A percentile compares a stretch with the other conserved stretches of the same genome.
These are phyloP conservation scores for Prionchulus punctatus DNA, from an alignment of 2,888 invertebrate species.

Conservation along the genomic window DNA sequence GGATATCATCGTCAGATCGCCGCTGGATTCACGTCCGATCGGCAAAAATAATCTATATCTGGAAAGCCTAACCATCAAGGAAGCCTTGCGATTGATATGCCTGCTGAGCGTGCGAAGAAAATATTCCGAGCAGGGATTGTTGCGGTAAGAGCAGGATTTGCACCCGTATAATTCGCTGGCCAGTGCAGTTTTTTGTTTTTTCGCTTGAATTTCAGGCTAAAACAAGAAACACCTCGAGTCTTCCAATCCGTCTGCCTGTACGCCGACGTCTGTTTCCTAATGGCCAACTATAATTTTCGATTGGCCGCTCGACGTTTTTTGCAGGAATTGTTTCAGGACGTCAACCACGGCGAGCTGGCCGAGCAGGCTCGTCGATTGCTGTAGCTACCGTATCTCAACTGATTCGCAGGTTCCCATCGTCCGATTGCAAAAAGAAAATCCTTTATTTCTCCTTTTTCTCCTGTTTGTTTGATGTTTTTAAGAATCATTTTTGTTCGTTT, in stretches of 20 bases:
- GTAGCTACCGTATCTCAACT: too few species aligned
- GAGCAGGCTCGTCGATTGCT: too few species aligned
- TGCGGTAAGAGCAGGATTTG: too few species aligned
- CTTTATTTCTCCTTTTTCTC: too few species aligned
- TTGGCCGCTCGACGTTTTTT: conserved; percentile 66
- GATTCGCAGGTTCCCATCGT: too few species aligned
- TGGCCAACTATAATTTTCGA: conserved; percentile 63
- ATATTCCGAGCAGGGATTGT: background rate
- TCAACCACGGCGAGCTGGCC: too few species aligned
- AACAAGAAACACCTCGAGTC: conserved; percentile 41
- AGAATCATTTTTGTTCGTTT: too few species aligned
- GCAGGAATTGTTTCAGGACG: conserved; percentile 84
- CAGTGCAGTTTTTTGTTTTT: background rate
- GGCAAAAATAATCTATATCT: too few species aligned
- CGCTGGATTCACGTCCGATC: too few species aligned
- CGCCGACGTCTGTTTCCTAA: conserved; percentile 68
- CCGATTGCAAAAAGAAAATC: too few species aligned
- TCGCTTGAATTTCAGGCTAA: conserved; percentile 32
- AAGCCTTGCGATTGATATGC: background rate
- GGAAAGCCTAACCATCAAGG: background rate
- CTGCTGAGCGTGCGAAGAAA: background rate
- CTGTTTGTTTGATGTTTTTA: too few species aligned
- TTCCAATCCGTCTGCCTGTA: conserved; percentile 71
- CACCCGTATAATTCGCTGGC: background rate
- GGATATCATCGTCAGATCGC: too few species aligned